A percentile compares a stretch with the other conserved stretches of the same genome.
These are phyloP conservation scores for Melinaea marsaeus DNA, from an alignment of 2,888 invertebrate species.

Conservation along the genomic window DNA sequence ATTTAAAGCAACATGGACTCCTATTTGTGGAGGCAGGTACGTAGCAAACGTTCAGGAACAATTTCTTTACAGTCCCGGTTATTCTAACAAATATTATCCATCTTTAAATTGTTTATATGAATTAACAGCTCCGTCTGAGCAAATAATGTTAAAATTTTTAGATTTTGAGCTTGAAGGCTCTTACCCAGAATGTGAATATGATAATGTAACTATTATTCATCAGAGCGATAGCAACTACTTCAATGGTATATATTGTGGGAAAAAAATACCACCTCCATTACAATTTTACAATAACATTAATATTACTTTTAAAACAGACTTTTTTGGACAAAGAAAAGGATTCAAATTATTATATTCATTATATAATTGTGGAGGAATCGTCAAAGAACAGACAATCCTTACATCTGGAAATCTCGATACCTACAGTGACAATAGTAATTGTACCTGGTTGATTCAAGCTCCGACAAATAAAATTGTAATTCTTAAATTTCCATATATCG, in stretches of 20 bases:
- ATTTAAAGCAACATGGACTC: constrained; percentile 81
- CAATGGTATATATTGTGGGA: constrained; percentile 45
- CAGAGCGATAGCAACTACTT: constrained; percentile 35
- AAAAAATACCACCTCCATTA: constrained; percentile 54
- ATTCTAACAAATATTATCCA: constrained; percentile 80
- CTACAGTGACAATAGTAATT: constrained; percentile 79
- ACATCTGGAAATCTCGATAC: constrained; percentile 64
- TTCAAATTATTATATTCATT: constrained; percentile 79
- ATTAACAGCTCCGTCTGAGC: constrained; percentile 66
- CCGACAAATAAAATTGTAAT: constrained; percentile 80
- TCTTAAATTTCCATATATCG: constrained; percentile 80
- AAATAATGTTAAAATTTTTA: constrained; percentile 76
- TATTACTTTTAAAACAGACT: constrained; percentile 78
- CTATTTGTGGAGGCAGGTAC: constrained; percentile 85
- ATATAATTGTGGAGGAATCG: constrained; percentile 84
- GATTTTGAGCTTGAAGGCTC: constrained; percentile 75
- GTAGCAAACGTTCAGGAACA: constrained; percentile 69
- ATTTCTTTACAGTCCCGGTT: constrained; percentile 85
- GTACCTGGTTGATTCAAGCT: constrained; percentile 88
- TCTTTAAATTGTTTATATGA: constrained; percentile 82
- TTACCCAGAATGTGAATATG: constrained; percentile 61
- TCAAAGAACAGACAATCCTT: constrained; percentile 80
- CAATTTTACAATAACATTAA: constrained; percentile 50
- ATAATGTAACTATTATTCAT: constrained; percentile 74
- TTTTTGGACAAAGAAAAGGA: constrained; percentile 72